Base-by-base conservation (phyloP, 2,797 vertebrate genomes). In the Hirundo rustica region DNA sequence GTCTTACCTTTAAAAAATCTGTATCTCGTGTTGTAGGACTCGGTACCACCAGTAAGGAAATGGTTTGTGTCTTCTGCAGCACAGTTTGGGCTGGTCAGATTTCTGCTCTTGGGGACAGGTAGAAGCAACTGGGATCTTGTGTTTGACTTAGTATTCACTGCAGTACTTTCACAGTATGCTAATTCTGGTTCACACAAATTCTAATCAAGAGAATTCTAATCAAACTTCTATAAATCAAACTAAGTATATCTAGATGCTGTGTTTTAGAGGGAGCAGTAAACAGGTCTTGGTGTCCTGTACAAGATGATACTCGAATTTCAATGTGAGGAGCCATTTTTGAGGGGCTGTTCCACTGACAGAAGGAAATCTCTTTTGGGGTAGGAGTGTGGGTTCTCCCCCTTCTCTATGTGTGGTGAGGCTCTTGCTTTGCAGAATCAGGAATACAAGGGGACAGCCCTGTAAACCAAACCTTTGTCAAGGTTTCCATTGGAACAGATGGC, bases 361-460 rank as follows among this genome's bases (percentile, higher is more conserved):
- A 16, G 21, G 40, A 92, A 79, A 23, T 53, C 45, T 47, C 4
- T 44, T 72, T 50, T n/a, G 16, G 36, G 71, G 20, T 13, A 38
- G 40, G 26, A 2, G 1, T 1, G 1, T n/a, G 44, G 7, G 13
- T 75, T 81, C 16, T 67, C 38, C 50, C 15, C 29, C 61, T 72
- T 60, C 42, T 42, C 2, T 0, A 1, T 13, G 15, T 1, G 2
- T 25, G 51, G 21, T 73, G 54, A 82, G 38, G 9, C 19, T 53
- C 36, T 23, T 67, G 61, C 42, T 74, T 81, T 81, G 62, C 42
- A 67, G 45, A 36, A 30, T 50, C 42, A 29, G 62, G 22, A 93
- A 7, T 29, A 29, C 55, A 22, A 15, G 45, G 45, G 55, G 27
- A 26, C 18, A 62, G 2, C 40, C 7, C 48, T 55, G 30, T 29